Percentiles rank a stretch among this genome's conserved stretches.
phyloP scores from a whole-genome alignment of 2,113 vertebrate species.

The Siniperca knerii region DNA sequence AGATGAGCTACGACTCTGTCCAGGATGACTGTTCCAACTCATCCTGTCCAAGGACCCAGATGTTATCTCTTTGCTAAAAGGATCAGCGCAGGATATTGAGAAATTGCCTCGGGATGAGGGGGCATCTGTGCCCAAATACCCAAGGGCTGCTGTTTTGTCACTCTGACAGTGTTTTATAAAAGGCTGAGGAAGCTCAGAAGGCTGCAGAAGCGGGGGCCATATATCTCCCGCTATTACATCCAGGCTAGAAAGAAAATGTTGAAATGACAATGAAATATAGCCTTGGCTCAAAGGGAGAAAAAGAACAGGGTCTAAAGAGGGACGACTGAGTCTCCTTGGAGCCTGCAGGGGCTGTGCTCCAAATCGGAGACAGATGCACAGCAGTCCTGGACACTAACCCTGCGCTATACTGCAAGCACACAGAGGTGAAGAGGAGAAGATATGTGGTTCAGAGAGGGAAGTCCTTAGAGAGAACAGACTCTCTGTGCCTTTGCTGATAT shows the following conservation, averaged over 20 bases:
- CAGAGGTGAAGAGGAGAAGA: conserved; percentile 67
- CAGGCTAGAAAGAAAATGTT: conserved; percentile 70
- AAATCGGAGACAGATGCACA: conserved; percentile 78
- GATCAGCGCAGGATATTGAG: conserved; percentile 78
- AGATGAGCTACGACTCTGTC: conserved; percentile 73
- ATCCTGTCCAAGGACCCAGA: conserved; percentile 75
- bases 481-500: conserved; percentile 70
- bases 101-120: conserved; percentile 67
- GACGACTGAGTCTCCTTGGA: conserved; percentile 71
- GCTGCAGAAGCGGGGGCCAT: conserved; percentile 66
- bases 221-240: conserved; percentile 82
- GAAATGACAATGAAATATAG: conserved; percentile 83
- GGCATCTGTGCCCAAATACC: conserved; percentile 77
- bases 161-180: conserved; percentile 84
- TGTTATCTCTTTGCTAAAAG: conserved; percentile 77
- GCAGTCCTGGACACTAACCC: conserved; percentile 67
- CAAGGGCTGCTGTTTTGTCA: conserved; percentile 82
- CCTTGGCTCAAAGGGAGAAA: conserved; percentile 69
- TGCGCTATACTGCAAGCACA: conserved; percentile 51
- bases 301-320: conserved; percentile 81
- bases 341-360: conserved; percentile 79
- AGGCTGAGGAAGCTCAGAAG: conserved; percentile 79
- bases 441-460: conserved; percentile 64
- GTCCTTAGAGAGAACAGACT: conserved; percentile 73
- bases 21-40: conserved; percentile 62